Base-by-base conservation (phyloP, 2,888 invertebrate genomes). In the Heteropelma amictum region DNA sequence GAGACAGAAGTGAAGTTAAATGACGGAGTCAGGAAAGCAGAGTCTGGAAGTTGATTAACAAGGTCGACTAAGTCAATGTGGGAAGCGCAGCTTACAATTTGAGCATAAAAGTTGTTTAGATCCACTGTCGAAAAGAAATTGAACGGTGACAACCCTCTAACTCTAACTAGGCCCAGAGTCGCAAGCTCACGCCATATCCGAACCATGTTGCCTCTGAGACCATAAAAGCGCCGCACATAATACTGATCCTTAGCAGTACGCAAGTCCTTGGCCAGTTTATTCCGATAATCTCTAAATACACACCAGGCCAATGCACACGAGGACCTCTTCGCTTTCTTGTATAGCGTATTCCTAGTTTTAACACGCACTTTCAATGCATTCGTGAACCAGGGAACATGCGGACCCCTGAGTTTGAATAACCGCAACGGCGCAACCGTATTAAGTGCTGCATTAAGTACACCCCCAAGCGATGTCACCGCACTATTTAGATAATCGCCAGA, bases 281-380 rank as follows among this genome's bases (percentile, higher is more conserved):
- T 42, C 5, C 67, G 12, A 10, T 12, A 35, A 4, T 35, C 26
- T 1, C 67, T 14, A 10, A 38, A 67, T 1, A 67, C 17, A 2
- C 10, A 26, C 26, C 0, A 56, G 19, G 1, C 35, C 2, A 10
- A 19, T n/a, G n/a, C n/a, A 0, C 56, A 35, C 21, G 56, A 23
- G 0, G 56, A 26, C n/a, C n/a, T n/a, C 5, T 49, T 67, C 3
- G 56, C 67, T 14, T 42, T 30, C 4, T 42, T 54, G 6, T 54
- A 65, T 2, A 53, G 1, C 0, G 19, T 1, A 8, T 45, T 45
- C 2, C 45, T 21, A 1, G n/a, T 17, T 7, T 12, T 45, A 5
- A 54, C 35, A 4, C 53, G 54, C 1, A 10, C 0, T 23, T 8
- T 35, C 1, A 65, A 23, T 3, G 30, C n/a, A 0, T n/a, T 10